Conservation (phyloP, 2,797 vertebrate species). For the Mormyrus proboscirostris region DNA sequence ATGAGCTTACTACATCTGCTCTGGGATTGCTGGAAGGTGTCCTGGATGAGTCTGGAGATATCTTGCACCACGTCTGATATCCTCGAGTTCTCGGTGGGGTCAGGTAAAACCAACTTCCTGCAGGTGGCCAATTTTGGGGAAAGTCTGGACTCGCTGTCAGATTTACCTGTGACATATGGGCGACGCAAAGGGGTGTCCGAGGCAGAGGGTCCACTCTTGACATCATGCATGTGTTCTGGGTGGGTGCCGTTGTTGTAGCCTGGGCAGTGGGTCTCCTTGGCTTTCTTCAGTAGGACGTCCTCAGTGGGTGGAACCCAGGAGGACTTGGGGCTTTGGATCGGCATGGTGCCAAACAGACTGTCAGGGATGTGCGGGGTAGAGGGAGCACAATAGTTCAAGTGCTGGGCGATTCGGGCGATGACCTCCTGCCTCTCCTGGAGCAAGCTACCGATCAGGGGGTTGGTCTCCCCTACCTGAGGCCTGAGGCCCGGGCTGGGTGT, state of each 20-base stretch:
- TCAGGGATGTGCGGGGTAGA: slow-evolving; percentile 73
- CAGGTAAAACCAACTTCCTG: slow-evolving; percentile 72
- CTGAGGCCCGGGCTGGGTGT: slow-evolving; percentile 62
- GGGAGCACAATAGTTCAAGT: slow-evolving; percentile 91
- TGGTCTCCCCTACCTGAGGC: slow-evolving; percentile 68
- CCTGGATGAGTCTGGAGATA: slow-evolving; percentile 71
- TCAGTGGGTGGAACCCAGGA: slow-evolving; percentile 62
- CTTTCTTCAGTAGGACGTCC: slow-evolving; percentile 67
- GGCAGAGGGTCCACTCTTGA: slow-evolving; percentile 52
- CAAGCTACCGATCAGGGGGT: slow-evolving; percentile 87
- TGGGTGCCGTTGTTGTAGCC: slow-evolving; percentile 33
- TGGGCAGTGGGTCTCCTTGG: slow-evolving; percentile 64
- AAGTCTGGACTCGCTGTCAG: slow-evolving; percentile 52
- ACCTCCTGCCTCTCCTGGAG: slow-evolving; percentile 95
- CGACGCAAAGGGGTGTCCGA: slow-evolving; percentile 65
- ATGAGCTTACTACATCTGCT: slow-evolving; percentile 47
- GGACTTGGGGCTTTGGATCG: slow-evolving; percentile 65
- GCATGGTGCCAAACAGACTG: slow-evolving; percentile 63
- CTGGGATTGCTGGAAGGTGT: slow-evolving; percentile 67
- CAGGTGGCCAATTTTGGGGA: slow-evolving; percentile 72
- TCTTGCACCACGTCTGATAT: slow-evolving; percentile 68
- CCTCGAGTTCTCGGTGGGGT: slow-evolving; percentile 58
- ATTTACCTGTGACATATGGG: slow-evolving; percentile 49
- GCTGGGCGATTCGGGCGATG: slow-evolving; percentile 93
- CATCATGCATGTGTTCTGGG: slow-evolving; percentile 52